Percentiles rank a stretch among this genome's conserved stretches.
These are phyloP conservation scores for Stomorhina lunata DNA, from an alignment of 2,888 invertebrate genomes.

Conservation along the genomic window DNA sequence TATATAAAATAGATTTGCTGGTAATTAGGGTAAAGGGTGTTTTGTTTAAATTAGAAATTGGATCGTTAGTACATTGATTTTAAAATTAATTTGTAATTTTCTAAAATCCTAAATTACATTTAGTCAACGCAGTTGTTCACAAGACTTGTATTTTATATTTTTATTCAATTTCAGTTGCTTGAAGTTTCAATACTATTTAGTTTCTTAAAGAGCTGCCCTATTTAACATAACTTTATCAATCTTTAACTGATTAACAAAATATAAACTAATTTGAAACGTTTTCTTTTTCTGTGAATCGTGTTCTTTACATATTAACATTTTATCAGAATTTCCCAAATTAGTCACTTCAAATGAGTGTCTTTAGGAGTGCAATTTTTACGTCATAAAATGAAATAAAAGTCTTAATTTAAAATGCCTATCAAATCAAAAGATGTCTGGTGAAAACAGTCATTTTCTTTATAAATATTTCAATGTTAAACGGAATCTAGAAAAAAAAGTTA, in stretches of 20 bases:
- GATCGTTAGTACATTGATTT: too few relatives aligned
- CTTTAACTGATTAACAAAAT: neutral
- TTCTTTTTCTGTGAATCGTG: neutral
- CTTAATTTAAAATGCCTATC: neutral
- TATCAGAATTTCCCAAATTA: conserved; percentile 8
- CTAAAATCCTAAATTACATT: neutral
- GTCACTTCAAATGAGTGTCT: neutral
- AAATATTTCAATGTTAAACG: too few relatives aligned
- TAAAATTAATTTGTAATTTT: too few relatives aligned
- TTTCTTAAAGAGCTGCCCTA: neutral
- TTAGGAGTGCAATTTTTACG: neutral
- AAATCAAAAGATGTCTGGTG: too few relatives aligned
- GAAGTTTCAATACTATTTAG: neutral
- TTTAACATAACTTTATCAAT: neutral
- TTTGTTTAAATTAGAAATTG: too few relatives aligned
- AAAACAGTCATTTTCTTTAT: too few relatives aligned
- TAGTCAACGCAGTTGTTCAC: neutral
- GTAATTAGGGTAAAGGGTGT: too few relatives aligned
- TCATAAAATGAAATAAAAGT: neutral
- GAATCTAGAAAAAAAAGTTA: too few relatives aligned
- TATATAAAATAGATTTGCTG: too few relatives aligned
- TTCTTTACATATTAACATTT: conserved; percentile 2
- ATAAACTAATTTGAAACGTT: neutral
- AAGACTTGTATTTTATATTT: too few relatives aligned
- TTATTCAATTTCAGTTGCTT: neutral